These are phyloP conservation scores for Alviniconcha marisindica DNA, from an alignment of 1,140 invertebrate genomes.

Conservation along the genomic window DNA sequence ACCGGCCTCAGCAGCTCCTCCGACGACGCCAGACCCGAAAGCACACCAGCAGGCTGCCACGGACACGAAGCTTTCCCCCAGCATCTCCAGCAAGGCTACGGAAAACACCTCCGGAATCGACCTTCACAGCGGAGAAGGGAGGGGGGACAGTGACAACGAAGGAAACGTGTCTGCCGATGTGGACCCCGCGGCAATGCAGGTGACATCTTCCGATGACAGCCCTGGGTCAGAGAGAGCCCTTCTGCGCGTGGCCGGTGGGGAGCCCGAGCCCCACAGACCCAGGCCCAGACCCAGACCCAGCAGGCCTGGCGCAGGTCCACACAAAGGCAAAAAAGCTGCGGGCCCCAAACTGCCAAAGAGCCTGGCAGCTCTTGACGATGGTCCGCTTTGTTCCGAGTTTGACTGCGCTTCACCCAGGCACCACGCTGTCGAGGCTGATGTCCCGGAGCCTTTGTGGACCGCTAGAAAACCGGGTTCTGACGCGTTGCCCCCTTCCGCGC, in stretches of 20 bases:
- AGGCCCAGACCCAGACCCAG: no score
- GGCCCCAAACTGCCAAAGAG: background rate
- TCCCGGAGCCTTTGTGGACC: background rate
- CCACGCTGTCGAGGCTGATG: background rate
- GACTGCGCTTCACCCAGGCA: background rate
- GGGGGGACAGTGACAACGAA: background rate
- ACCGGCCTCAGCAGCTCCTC: background rate
- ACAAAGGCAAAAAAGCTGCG: background rate
- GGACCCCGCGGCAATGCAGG: background rate
- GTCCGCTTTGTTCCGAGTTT: background rate
- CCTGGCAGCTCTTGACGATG: background rate
- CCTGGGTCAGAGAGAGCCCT: constrained; percentile 9
- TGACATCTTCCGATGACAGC: constrained; percentile 8
- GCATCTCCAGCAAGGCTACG: background rate
- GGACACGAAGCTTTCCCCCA: background rate
- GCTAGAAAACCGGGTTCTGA: background rate
- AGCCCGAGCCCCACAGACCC: background rate
- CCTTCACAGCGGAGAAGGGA: background rate
- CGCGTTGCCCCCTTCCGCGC: background rate
- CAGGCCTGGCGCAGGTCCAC: no score
- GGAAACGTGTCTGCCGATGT: background rate
- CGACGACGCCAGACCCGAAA: background rate
- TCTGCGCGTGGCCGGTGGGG: background rate
- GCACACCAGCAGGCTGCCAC: background rate
- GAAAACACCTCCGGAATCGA: background rate